Percentiles rank a stretch among this genome's conserved stretches.
These are phyloP conservation scores for Andrena haemorrhoa DNA, from an alignment of 2,888 invertebrate species.

Conservation along the genomic window DNA sequence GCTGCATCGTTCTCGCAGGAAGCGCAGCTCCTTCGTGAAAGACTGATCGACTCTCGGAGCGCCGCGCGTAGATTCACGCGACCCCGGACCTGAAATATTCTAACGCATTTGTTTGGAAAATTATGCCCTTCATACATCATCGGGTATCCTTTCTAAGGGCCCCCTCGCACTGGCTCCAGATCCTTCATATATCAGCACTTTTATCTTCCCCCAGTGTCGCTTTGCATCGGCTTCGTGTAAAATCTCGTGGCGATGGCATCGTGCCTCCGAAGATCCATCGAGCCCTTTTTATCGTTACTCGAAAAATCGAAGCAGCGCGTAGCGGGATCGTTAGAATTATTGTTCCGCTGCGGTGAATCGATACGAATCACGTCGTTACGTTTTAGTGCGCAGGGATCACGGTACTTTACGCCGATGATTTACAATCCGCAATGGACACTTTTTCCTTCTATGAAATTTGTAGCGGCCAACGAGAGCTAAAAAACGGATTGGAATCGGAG, in stretches of 20 bases:
- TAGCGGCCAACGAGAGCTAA: slow-evolving; percentile 10
- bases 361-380: background rate
- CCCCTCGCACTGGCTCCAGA: background rate
- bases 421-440: slow-evolving; percentile 1
- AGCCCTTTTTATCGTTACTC: slow-evolving; percentile 2
- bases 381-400: background rate
- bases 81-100: slow-evolving; percentile 18
- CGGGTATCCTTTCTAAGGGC: slow-evolving; percentile 1
- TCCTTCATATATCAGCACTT: slow-evolving; percentile 18
- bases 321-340: background rate
- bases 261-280: background rate
- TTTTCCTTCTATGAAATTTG: slow-evolving; percentile 29
- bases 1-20: background rate
- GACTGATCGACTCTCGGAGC: slow-evolving; percentile 21
- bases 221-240: slow-evolving; percentile 23
- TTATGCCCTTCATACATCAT: slow-evolving; percentile 28
- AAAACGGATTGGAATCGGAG: slow-evolving; percentile 36
- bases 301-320: background rate
- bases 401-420: slow-evolving; percentile 10
- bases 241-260: background rate
- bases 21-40: background rate
- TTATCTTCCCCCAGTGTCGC: slow-evolving; percentile 25
- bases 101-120: slow-evolving; percentile 31
- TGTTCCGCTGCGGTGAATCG: background rate
- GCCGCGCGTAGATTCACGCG: background rate